A percentile compares a stretch with the other conserved stretches of the same genome.
phyloP scores from a whole-genome alignment of 1,140 invertebrate species.

The Drosophila kikkawai region DNA sequence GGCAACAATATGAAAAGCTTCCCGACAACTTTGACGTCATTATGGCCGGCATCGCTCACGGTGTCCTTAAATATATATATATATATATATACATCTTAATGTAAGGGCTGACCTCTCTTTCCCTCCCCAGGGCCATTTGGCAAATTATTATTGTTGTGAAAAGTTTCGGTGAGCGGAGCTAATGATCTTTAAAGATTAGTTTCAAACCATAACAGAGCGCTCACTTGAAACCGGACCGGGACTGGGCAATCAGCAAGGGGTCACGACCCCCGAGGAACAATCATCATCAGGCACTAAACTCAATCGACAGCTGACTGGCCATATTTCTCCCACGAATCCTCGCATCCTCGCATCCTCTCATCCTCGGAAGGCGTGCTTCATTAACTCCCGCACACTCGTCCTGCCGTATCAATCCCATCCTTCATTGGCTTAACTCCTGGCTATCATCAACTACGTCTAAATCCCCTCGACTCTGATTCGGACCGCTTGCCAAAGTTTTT shows the following conservation, averaged over 20 bases:
- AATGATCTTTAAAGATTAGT: constrained; percentile 54
- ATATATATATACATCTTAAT: constrained; percentile 8
- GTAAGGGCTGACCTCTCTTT: constrained; percentile 26
- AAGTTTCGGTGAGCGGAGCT: constrained; percentile 29
- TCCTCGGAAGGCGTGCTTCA: constrained; percentile 56
- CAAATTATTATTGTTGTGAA: constrained; percentile 54
- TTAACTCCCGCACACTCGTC: constrained; percentile 50
- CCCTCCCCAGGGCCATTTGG: constrained; percentile 35
- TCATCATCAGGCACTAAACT: constrained; percentile 56
- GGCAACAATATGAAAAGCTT: constrained; percentile 67
- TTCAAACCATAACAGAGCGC: constrained; percentile 35
- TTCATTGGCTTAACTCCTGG: constrained; percentile 60
- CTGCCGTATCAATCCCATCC: constrained; percentile 48
- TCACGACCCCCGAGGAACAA: constrained; percentile 51
- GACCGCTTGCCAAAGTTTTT: constrained; percentile 11
- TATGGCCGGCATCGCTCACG: constrained; percentile 57
- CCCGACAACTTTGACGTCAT: constrained; percentile 80
- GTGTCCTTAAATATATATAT: constrained; percentile 10
- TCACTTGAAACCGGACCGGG: constrained; percentile 16
- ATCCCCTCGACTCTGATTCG: constrained; percentile 41
- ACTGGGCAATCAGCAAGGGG: constrained; percentile 58
- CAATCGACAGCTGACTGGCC: constrained; percentile 56
- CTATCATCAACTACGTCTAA: constrained; percentile 43
- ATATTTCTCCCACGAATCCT: constrained; percentile 46
- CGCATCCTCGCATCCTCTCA: constrained; percentile 14